Conservation (phyloP, 1,140 invertebrate genomes). For the Gryllus bimaculatus region DNA sequence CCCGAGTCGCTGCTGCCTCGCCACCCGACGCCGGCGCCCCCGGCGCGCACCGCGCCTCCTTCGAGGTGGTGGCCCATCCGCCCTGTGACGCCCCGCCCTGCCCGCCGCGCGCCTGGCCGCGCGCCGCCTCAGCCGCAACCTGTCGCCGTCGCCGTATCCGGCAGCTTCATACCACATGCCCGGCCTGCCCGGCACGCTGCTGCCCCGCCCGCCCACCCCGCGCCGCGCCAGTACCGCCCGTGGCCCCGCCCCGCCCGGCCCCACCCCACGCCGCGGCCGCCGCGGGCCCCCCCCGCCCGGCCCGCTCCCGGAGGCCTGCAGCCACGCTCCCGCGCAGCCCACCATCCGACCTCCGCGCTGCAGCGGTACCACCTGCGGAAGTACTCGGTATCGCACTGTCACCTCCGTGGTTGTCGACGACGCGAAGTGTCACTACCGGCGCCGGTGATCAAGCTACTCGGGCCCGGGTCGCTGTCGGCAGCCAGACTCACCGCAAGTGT, state of each 20-base stretch:
- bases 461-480: neutral
- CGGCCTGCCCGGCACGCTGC: neutral
- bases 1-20: too few species aligned
- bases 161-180: too few species aligned
- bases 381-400: neutral
- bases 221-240: neutral
- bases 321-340: neutral
- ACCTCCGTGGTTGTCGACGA: neutral
- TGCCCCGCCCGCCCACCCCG: neutral
- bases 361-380: neutral
- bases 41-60: too few species aligned
- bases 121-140: neutral
- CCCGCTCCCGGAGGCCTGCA: neutral
- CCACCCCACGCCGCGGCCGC: neutral
- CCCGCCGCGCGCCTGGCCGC: too few species aligned
- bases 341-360: too few species aligned
- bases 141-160: slow-evolving; percentile 12
- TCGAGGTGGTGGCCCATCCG: too few species aligned
- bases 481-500: neutral
- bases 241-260: neutral
- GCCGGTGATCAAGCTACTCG: slow-evolving; percentile 2
- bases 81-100: neutral
- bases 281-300: neutral
- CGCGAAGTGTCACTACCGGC: neutral
- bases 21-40: neutral